Conservation (phyloP, 2,797 vertebrate genomes). For the Hemitrygon akajei region DNA sequence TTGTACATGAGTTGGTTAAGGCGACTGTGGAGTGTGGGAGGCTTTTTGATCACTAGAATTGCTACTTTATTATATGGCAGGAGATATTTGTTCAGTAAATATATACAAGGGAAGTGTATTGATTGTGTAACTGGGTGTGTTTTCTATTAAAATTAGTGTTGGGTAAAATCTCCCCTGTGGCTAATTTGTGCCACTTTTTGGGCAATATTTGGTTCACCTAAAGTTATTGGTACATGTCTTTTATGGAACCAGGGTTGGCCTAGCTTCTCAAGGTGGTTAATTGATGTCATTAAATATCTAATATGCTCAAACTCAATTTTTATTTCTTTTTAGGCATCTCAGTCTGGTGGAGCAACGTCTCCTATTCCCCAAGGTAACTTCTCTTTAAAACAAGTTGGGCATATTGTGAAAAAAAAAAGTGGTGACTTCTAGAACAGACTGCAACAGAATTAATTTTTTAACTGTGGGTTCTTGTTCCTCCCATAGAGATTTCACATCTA, state of each 20-base stretch:
- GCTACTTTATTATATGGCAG: background rate
- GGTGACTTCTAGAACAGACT: background rate
- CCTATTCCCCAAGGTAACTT: slow-evolving; percentile 72
- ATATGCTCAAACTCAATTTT: background rate
- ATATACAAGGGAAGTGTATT: background rate
- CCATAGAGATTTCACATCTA: slow-evolving; percentile 44
- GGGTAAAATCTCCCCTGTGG: background rate
- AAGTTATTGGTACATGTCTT: background rate
- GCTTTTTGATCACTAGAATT: background rate
- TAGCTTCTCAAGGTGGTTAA: background rate
- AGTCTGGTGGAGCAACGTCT: slow-evolving; percentile 68
- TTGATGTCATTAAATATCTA: background rate
- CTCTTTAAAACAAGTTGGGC: background rate
- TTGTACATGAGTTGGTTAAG: background rate
- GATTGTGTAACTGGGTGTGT: background rate
- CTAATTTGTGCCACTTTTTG: background rate
- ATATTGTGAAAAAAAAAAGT: no score
- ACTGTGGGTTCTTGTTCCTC: no score
- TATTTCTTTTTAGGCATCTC: slow-evolving; percentile 53
- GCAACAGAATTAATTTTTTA: background rate
- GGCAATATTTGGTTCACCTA: background rate
- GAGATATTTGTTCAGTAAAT: background rate
- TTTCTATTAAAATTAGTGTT: background rate
- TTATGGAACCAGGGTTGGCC: background rate
- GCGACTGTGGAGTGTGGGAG: background rate